These are phyloP conservation scores for Cotesia chilonis DNA, from an alignment of 1,140 invertebrate species.

Conservation along the genomic window DNA sequence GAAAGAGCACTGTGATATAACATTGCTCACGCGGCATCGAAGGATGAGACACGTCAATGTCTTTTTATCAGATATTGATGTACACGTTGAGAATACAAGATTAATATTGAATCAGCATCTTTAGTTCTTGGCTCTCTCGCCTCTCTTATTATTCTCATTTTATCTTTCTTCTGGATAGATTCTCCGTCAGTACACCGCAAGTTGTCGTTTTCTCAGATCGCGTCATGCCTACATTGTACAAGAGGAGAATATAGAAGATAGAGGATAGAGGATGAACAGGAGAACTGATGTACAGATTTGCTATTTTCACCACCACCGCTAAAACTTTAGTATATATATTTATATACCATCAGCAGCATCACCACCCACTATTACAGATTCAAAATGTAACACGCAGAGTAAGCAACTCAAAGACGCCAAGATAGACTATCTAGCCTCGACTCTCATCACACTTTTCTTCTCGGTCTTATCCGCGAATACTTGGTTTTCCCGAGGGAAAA, in stretches of 20 bases:
- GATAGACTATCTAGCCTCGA: constrained; percentile 37
- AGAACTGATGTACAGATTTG: no score
- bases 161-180: constrained; percentile 21
- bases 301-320: no score
- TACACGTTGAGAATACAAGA: constrained; percentile 5
- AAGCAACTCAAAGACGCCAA: constrained; percentile 44
- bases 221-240: constrained; percentile 12
- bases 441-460: constrained; percentile 20
- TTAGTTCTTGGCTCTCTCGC: constrained; percentile 26
- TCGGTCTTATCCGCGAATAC: constrained; percentile 27
- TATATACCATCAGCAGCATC: constrained; percentile 12
- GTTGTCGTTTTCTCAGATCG: constrained; percentile 8
- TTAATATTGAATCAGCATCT: constrained; percentile 2
- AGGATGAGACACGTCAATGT: neutral
- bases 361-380: constrained; percentile 40
- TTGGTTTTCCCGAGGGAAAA: constrained; percentile 31
- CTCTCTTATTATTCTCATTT: constrained; percentile 8
- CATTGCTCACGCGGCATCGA: neutral
- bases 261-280: neutral
- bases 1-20: no score
- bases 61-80: constrained; percentile 2
- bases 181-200: no score
- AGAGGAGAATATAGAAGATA: no score
- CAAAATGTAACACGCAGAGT: constrained; percentile 41
- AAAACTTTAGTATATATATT: neutral